These are phyloP conservation scores for Platichthys stellatus DNA, from an alignment of 2,113 vertebrate genomes.

Conservation along the genomic window DNA sequence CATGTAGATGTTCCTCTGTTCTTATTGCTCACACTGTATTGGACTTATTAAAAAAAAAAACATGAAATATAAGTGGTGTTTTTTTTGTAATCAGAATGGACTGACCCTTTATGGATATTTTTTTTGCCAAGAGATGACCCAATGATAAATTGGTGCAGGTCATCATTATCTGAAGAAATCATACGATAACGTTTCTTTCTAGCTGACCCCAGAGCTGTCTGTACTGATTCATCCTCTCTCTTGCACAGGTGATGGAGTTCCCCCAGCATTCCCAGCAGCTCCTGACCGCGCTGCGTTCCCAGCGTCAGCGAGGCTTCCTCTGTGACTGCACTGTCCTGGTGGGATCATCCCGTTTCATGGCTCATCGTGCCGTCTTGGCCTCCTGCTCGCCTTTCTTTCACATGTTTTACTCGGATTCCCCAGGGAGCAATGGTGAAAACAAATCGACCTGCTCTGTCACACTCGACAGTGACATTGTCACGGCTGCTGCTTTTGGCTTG, in stretches of 20 bases:
- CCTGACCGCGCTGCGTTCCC: constrained; percentile 87
- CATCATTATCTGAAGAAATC: not conserved
- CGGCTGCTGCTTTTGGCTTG: constrained; percentile 88
- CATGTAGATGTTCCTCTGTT: not conserved
- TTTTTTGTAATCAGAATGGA: not conserved
- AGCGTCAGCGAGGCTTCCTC: constrained; percentile 92
- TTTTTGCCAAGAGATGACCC: not conserved
- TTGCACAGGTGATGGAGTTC: constrained; percentile 87
- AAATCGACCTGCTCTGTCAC: constrained; percentile 74
- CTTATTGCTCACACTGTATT: not conserved
- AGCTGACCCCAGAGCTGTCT: not conserved
- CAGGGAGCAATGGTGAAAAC: constrained; percentile 65
- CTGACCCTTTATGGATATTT: not conserved
- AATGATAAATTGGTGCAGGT: not conserved
- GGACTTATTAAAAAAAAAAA: not conserved
- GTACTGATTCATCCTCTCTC: not conserved
- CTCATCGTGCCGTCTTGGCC: constrained; percentile 91
- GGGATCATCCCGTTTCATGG: constrained; percentile 87
- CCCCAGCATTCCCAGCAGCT: constrained; percentile 92
- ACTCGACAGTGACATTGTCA: constrained; percentile 93
- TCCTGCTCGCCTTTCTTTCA: constrained; percentile 95
- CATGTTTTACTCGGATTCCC: constrained; percentile 92
- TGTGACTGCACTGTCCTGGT: constrained; percentile 93
- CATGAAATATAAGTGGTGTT: too few relatives aligned
- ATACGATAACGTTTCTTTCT: not conserved